Conservation (phyloP, 1,140 invertebrate genomes). For the Bemisia tabaci region DNA sequence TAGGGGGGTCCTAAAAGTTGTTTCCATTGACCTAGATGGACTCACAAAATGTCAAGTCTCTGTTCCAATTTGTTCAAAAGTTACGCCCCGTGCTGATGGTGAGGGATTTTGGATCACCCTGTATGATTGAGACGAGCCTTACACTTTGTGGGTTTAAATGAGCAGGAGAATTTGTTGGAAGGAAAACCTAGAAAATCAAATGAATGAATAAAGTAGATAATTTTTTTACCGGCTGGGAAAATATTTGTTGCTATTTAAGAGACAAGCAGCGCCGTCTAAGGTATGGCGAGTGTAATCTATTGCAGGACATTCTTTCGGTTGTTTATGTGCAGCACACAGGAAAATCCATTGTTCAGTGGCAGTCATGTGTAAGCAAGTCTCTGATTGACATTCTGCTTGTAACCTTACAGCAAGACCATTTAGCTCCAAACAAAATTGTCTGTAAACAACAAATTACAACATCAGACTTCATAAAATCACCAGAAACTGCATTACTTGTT, state of each 20-base stretch:
- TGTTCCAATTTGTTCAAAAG: too few species aligned
- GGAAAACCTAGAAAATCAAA: too few species aligned
- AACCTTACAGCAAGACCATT: conserved; percentile 91
- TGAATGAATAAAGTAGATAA: not conserved
- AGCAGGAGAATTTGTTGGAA: too few species aligned
- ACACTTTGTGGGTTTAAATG: too few species aligned
- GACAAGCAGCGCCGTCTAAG: conserved; percentile 95
- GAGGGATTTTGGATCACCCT: too few species aligned
- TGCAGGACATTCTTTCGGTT: conserved; percentile 98
- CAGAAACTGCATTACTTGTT: too few species aligned
- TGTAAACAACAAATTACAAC: conserved; percentile 31
- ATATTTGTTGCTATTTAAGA: conserved; percentile 99
- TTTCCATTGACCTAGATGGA: too few species aligned
- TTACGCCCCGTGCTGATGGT: too few species aligned
- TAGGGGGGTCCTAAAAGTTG: too few species aligned
- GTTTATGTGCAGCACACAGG: conserved; percentile 98
- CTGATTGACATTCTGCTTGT: conserved; percentile 89
- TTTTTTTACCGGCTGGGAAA: conserved; percentile 85
- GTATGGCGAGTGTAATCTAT: conserved; percentile 99
- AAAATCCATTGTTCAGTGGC: conserved; percentile 99
- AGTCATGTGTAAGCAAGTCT: conserved; percentile 98
- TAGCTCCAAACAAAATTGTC: conserved; percentile 98
- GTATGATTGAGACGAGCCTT: too few species aligned
- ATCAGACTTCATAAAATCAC: too few species aligned
- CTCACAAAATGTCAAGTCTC: too few species aligned